Percentiles rank a stretch among this genome's conserved stretches.
phyloP scores from a whole-genome alignment of 2,888 invertebrate species.

The Teleogryllus oceanicus region DNA sequence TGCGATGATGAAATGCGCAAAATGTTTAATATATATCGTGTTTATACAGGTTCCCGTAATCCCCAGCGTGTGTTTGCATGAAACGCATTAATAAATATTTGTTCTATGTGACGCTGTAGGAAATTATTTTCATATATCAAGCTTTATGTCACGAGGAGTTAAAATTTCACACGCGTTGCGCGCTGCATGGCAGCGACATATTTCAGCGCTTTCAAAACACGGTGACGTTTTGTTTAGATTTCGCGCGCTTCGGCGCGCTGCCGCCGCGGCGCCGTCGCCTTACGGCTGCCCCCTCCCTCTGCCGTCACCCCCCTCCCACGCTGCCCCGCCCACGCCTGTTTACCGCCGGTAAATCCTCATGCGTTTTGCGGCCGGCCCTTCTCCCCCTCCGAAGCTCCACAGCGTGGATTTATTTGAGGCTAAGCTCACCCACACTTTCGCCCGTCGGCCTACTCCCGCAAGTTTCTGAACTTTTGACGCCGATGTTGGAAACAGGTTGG shows the following conservation, averaged over 20 bases:
- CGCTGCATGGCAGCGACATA: background rate
- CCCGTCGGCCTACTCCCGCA: too few species aligned
- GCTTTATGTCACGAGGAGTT: constrained; percentile 1
- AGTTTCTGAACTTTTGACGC: too few species aligned
- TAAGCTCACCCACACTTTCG: too few species aligned
- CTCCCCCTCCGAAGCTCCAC: too few species aligned
- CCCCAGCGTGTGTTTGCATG: background rate
- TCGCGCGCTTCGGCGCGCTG: background rate
- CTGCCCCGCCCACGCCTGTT: too few species aligned
- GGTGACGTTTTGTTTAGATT: constrained; percentile 4
- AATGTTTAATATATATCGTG: constrained; percentile 11
- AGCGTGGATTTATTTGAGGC: too few species aligned
- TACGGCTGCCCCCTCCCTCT: too few species aligned
- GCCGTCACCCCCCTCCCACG: too few species aligned
- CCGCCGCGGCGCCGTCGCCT: too few species aligned
- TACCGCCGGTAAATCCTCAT: too few species aligned
- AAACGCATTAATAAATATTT: constrained; percentile 18
- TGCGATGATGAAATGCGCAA: constrained; percentile 11
- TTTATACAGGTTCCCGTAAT: constrained; percentile 3
- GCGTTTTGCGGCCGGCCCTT: too few species aligned
- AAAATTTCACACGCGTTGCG: background rate
- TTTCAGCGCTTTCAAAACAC: constrained; percentile 4
- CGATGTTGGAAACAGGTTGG: too few species aligned
- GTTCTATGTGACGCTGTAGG: constrained; percentile 6
- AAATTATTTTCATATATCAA: constrained; percentile 18